These are phyloP conservation scores for Petrolisthes cinctipes DNA, from an alignment of 2,888 invertebrate genomes.

Conservation along the genomic window DNA sequence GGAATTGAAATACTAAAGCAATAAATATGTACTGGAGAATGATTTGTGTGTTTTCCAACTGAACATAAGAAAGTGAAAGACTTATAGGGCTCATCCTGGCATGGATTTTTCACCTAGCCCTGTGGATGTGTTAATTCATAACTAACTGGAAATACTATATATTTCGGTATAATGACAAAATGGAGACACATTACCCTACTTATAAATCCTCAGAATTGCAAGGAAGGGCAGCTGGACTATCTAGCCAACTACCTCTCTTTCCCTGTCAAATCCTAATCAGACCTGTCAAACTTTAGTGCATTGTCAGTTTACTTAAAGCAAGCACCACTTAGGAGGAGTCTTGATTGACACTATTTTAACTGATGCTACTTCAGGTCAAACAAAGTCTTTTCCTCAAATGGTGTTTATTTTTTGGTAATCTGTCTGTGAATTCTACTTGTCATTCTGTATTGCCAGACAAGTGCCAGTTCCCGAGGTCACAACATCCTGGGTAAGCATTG, in stretches of 20 bases:
- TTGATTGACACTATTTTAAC: too few relatives aligned
- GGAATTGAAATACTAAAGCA: too few relatives aligned
- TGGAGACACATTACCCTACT: slow-evolving; percentile 25
- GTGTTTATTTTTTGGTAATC: too few relatives aligned
- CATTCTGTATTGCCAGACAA: neutral
- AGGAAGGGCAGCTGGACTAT: slow-evolving; percentile 57
- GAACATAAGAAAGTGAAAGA: too few relatives aligned
- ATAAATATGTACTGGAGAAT: too few relatives aligned
- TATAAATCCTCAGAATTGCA: slow-evolving; percentile 49
- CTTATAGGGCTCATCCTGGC: too few relatives aligned
- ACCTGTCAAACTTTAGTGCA: slow-evolving; percentile 28
- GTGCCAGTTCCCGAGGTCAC: slow-evolving; percentile 14
- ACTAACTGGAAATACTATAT: neutral
- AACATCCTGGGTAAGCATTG: slow-evolving; percentile 22
- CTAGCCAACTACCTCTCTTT: slow-evolving; percentile 58
- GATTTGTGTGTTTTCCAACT: too few relatives aligned
- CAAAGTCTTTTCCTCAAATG: too few relatives aligned
- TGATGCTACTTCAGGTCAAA: too few relatives aligned
- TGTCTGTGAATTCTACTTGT: too few relatives aligned
- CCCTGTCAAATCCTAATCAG: slow-evolving; percentile 47
- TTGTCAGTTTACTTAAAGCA: neutral
- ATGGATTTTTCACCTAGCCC: too few relatives aligned
- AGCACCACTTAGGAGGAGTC: neutral
- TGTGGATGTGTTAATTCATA: too few relatives aligned
- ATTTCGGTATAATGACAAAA: neutral